phyloP scores from a whole-genome alignment of 1,140 invertebrate genomes.

The Drosophila athabasca region DNA sequence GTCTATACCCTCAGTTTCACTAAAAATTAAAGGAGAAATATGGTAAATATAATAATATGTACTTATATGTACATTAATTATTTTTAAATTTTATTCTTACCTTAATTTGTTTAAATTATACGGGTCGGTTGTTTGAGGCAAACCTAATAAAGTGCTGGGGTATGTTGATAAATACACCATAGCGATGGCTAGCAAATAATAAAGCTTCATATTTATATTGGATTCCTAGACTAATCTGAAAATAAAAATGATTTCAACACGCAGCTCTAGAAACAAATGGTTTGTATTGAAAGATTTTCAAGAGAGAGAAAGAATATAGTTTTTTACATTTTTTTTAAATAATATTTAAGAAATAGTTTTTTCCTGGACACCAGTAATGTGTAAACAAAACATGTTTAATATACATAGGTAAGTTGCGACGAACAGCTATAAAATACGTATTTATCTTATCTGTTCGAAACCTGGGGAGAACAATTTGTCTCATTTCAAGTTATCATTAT shows the following conservation, averaged over 20 bases:
- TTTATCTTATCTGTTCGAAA: conserved; percentile 39
- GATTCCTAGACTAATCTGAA: conserved; percentile 11
- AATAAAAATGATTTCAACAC: neutral
- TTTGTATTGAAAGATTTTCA: no score
- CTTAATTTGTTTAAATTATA: neutral
- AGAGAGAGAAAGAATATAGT: no score
- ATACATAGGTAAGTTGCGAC: neutral
- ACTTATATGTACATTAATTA: neutral
- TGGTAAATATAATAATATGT: neutral
- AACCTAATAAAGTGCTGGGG: neutral
- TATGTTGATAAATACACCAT: conserved; percentile 3
- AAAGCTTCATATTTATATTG: conserved; percentile 16
- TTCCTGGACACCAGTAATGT: neutral
- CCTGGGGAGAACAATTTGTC: conserved; percentile 9
- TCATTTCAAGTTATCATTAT: conserved; percentile 21
- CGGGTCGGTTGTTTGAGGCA: neutral
- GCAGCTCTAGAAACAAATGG: no score
- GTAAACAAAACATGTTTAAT: conserved; percentile 26
- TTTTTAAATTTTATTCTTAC: neutral
- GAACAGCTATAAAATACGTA: conserved; percentile 18
- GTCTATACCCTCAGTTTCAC: neutral
- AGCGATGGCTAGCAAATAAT: conserved; percentile 12
- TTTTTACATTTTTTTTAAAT: no score
- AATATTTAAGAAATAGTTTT: neutral
- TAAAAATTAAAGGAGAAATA: neutral